Base-by-base conservation (phyloP, 1,140 invertebrate species). In the Babylonia areolata region DNA sequence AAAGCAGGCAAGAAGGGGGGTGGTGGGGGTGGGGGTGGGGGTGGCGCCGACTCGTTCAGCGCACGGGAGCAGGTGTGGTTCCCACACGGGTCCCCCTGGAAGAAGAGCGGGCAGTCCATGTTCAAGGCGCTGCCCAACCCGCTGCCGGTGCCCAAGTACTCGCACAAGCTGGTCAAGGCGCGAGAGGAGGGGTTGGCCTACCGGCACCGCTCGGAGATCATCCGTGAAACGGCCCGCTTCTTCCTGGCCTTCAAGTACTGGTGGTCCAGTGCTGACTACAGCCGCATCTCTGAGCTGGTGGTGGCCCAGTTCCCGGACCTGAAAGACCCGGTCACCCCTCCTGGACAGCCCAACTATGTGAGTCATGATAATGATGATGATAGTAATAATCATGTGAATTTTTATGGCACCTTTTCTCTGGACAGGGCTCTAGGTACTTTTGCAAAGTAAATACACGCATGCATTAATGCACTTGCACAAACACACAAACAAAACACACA, bases 241-340 rank as follows among this genome's bases (percentile, higher is more conserved):
- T 89, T 89, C 81, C 64, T 89, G 80, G 75, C 73, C 23, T 84
- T 85, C 40, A 89, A 89, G 69, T 87, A 89, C 75, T 89, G 88
- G 88, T 89, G 88, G 88, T 87, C 88, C 15, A 89, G 88, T 78
- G 88, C 86, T 11, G 88, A 89, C 88, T 89, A 89, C 64, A 87
- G 83, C 28, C 58, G 86, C 77, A 89, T 89, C 15, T 87, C 88
- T 0, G 86, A 89, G 81, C 80, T 89, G 75, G 88, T 89, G 20
- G 88, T 87, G 15, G 39, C 64, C 15, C 79, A 87, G 73, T 89
- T 89, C 81, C 88, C 88, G 9, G 88, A 89, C 31, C 71, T 89
- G 35, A 87, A 85, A 54, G 88, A 89, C 54, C 58, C 84, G 20
- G 85, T 71, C 6, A 79, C 80, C 3, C 40, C 69, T 2, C 85